Evolutionary conservation across 2,888 invertebrate species (phyloP), one percentile per base, ranked within the genome.

Genomic region (Corbicula japonica): DNA sequence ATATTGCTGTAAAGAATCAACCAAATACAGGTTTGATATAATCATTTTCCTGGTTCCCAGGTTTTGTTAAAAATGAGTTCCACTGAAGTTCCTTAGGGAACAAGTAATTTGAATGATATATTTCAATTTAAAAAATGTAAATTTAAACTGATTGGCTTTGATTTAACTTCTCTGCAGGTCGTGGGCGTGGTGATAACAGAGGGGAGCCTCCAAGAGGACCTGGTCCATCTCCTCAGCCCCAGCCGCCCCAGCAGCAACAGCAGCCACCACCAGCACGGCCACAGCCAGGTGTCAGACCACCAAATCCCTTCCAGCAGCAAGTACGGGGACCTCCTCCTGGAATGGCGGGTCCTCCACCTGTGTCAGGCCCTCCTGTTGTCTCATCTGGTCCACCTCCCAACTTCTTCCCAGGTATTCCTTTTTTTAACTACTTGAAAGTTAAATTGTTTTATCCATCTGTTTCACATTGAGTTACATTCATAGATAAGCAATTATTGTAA

Each of bases 281-380:
- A 8, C 76, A 66, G 72, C 63, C 77, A 23, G 70, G 68, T 62
- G 71, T 69, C 68, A 23, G 81, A 44, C 61, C 77, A 48, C 77
- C 71, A 18, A 63, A 63, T 41, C 72, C 81, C n/a, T 82, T 78
- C 56, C 78, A 56, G 21, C 76, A 61, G 28, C 69, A 56, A 50
- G 63, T 71, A 8, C 61, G 72, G 46, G 80, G 83, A 0, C 85
- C 85, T 28, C 86, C 86, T 50, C 86, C 84, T 21, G 79, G 77
- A 62, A 62, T 88, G 72, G 69, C 81, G 72, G 87, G 88, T 10
- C 90, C 92, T 2, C 93, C 93, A 30, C 93, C 93, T 15, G 44
- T 58, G n/a, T 79, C 79, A 46, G 83, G 83, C 0, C 74, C 78
- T 10, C 83, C 83, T 21, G 79, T 78, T n/a, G 52, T 34, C 15